Conservation (phyloP, 23 tunicate genomes). For the Ascidia mentula region DNA sequence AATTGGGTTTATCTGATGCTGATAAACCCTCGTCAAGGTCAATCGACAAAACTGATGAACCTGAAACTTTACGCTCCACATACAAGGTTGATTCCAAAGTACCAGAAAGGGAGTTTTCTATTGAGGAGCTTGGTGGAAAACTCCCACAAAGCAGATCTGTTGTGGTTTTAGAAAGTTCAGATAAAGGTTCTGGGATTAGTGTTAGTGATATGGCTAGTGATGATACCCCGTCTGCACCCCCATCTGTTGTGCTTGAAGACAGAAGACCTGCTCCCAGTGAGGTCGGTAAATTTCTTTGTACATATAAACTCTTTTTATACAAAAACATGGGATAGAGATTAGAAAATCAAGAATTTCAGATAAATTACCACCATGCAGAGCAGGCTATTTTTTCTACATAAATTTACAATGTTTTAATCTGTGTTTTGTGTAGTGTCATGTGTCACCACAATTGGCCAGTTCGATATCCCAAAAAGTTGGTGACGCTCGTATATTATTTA, state of each 20-base stretch:
- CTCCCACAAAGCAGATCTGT: background rate
- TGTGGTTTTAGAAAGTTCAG: conserved; percentile 16
- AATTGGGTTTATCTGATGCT: background rate
- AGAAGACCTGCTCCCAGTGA: too few species aligned
- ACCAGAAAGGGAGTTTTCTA: background rate
- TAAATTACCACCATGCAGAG: too few species aligned
- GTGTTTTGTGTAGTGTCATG: too few species aligned
- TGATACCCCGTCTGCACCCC: background rate
- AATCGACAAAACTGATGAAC: background rate
- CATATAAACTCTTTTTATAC: too few species aligned
- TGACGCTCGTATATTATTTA: too few species aligned
- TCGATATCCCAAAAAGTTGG: too few species aligned
- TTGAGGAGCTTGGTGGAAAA: background rate
- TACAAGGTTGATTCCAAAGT: background rate
- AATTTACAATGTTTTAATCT: too few species aligned
- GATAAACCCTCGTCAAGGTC: background rate
- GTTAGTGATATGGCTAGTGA: conserved; percentile 54
- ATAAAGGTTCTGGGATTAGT: conserved; percentile 39
- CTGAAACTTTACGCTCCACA: background rate
- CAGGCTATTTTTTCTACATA: too few species aligned
- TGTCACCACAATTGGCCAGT: too few species aligned
- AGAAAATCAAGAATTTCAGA: too few species aligned
- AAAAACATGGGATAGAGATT: too few species aligned
- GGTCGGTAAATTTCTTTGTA: too few species aligned
- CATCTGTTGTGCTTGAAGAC: conserved; percentile 13